Evolutionary conservation across 1,140 invertebrate genomes (phyloP).

Genomic region (Reticulitermes speratus): DNA sequence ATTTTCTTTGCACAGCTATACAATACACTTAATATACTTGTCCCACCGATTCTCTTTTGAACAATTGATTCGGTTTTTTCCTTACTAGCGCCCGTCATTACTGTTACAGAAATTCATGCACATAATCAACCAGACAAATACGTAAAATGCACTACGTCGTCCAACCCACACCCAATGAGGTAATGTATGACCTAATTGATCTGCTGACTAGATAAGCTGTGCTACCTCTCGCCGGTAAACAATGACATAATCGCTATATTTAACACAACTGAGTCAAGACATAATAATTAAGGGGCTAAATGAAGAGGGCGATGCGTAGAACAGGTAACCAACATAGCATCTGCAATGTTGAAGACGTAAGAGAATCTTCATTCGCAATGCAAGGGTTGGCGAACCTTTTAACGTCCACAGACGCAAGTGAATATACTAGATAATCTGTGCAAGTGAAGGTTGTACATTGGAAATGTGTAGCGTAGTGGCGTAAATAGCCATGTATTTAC

Average conservation of each 20-base stretch:
- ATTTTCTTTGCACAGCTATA: conserved; percentile 42
- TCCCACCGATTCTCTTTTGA: conserved; percentile 25
- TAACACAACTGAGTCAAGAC: background rate
- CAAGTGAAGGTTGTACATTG: no score
- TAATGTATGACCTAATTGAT: background rate
- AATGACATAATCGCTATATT: background rate
- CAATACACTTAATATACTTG: conserved; percentile 27
- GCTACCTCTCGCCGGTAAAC: background rate
- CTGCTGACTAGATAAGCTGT: no score
- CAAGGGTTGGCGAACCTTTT: no score
- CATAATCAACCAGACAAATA: background rate
- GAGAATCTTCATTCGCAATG: no score
- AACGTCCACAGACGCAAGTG: no score
- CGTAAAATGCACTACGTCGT: background rate
- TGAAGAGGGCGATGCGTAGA: no score
- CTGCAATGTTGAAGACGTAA: no score
- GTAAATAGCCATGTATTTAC: no score
- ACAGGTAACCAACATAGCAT: no score
- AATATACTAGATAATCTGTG: no score
- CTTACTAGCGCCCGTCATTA: background rate
- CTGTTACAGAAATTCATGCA: background rate
- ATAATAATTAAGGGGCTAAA: no score
- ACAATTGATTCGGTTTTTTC: background rate
- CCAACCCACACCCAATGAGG: background rate
- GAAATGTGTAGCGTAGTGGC: no score